Evolutionary conservation across 2,888 invertebrate species (phyloP), one percentile per base, ranked within the genome.

Genomic region (Sinodicranocentrus sp.): DNA sequence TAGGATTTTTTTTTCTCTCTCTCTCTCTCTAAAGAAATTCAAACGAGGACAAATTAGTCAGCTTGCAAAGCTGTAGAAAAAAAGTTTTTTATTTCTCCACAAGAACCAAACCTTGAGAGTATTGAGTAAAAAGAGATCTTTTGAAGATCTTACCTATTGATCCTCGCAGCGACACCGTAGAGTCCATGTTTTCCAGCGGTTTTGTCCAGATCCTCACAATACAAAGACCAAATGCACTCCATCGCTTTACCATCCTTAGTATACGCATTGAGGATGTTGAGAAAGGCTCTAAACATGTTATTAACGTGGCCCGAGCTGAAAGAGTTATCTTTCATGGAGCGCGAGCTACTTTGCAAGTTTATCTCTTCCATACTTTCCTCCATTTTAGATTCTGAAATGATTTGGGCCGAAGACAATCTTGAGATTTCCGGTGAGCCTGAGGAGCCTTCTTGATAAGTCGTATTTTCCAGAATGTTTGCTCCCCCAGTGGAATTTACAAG

Each of bases 151-250:
- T 86, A 93, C 93, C 93, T 93, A 89, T 93, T 93, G 84, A 93
- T 92, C 87, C 92, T 92, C 0, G 93, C 93, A 90, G 93, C 92
- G 1, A 92, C 92, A 0, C 93, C 92, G 86, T 93, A 93, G 0
- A 93, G 92, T 0, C 93, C 91, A 15, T 90, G 91, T 59, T 93
- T 88, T 67, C 91, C 91, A 0, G 92, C 91, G 0, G 93, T 93
- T 0, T 91, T 92, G 3, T 91, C 92, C 77, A 93, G 90, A 90
- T 93, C 93, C 71, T 91, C 90, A 88, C 93, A 93, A 88, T 93
- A 93, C 61, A 93, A 89, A 76, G 92, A 90, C 93, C 93, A 93
- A 15, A 93, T 91, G 85, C 93, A 93, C 88, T 93, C 93, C 87
- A 93, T 87, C 39, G 92, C 92, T 0, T 92, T 90, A 1, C 92